Base-by-base conservation (phyloP, 1,140 invertebrate genomes). In the Wiebesia pumilae region DNA sequence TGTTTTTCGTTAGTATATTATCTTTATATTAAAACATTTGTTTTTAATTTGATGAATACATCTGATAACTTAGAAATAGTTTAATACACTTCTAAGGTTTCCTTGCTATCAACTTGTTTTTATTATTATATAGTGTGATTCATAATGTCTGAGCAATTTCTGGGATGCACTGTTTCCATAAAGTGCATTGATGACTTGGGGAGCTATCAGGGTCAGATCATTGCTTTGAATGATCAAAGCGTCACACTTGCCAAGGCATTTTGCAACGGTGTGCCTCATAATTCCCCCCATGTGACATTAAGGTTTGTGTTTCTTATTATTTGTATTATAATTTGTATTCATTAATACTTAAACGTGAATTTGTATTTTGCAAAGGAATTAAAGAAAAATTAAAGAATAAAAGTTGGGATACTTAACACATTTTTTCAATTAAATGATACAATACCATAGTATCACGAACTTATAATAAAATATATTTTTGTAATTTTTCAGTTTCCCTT, bases 181-280 rank as follows among this genome's bases (percentile, higher is more conserved):
- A 96, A 96, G 90, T 97, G 96, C 91, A 94, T 94, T 0, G 95
- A 96, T 75, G 92, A 94, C 62, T 90, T 96, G 54, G 96, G 96
- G 35, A 95, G 95, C 82, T 97, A 96, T 91, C 97, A 98, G 92
- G 97, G 97, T 33, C 96, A 97, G 90, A 97, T 98, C 83, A 92
- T 95, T 38, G 95, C 95, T 90, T 96, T 97, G 24, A 96, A 97
- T 88, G 95, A 95, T 73, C 93, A 94, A 88, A 95, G 95, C 43
- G 95, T 98, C 67, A 97, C 96, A 6, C 94, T 98, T 51, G 95
- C 94, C 24, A 96, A 97, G 91, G 96, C 96, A 16, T 98, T 97
- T 91, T 95, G 96, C 87, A 97, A 98, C 94, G 97, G 97, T 10
- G 95, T 97, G 35, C 97, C 96, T 69, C 93, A 95, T 89, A 93